These are phyloP conservation scores for Scaptomyza pallida DNA, from an alignment of 1,140 invertebrate species.

Conservation along the genomic window DNA sequence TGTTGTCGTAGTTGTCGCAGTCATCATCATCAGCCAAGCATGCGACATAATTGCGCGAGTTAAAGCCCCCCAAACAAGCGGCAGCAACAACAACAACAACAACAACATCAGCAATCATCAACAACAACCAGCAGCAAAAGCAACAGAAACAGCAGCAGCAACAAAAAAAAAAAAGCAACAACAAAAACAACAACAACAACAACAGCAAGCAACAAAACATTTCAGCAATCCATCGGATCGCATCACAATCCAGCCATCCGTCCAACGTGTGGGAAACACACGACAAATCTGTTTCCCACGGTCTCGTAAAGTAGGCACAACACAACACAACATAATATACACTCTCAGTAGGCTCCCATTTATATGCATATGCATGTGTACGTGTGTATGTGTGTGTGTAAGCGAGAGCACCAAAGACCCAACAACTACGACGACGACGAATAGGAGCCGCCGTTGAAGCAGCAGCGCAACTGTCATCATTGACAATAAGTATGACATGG, in stretches of 20 bases:
- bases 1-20: constrained; percentile 65
- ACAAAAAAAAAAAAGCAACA: constrained; percentile 60
- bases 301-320: constrained; percentile 84
- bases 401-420: constrained; percentile 51
- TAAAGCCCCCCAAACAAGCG: constrained; percentile 62
- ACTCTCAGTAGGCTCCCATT: constrained; percentile 50
- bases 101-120: constrained; percentile 23
- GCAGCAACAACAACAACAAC: constrained; percentile 45
- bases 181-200: constrained; percentile 45
- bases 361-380: constrained; percentile 28
- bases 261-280: constrained; percentile 86
- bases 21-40: constrained; percentile 83
- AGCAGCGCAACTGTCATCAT: constrained; percentile 83
- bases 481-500: constrained; percentile 84
- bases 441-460: constrained; percentile 59
- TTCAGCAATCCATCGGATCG: constrained; percentile 83
- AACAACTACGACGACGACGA: constrained; percentile 35
- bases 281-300: constrained; percentile 86
- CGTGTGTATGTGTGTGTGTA: constrained; percentile 15
- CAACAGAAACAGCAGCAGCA: constrained; percentile 48
- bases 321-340: constrained; percentile 43
- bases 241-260: constrained; percentile 84
- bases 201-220: constrained; percentile 71
- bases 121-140: constrained; percentile 23
- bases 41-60: constrained; percentile 84